phyloP scores from a whole-genome alignment of 2,888 invertebrate species.

The Oasisia sp. region DNA sequence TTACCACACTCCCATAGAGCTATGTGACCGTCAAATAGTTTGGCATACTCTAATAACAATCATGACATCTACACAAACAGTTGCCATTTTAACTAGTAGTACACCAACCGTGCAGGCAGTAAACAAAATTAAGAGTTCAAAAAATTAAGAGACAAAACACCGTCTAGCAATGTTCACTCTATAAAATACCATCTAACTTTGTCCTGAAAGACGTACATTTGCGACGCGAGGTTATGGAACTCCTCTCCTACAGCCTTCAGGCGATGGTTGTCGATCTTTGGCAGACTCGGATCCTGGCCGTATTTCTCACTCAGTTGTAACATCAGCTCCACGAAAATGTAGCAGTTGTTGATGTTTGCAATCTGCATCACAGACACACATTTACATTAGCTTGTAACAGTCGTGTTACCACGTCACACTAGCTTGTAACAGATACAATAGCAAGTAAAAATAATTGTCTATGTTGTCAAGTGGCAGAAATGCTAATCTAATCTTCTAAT shows the following conservation, averaged over 20 bases:
- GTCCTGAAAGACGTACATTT: conserved; percentile 28
- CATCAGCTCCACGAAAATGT: conserved; percentile 88
- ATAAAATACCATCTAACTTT: neutral
- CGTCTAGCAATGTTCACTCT: neutral
- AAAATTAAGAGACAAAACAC: neutral
- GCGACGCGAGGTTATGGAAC: conserved; percentile 48
- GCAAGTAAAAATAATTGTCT: too few species aligned
- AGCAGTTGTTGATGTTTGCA: conserved; percentile 93
- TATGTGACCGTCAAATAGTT: neutral
- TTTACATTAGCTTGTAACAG: neutral
- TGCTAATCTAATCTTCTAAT: too few species aligned
- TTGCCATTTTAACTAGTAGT: neutral
- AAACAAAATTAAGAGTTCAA: neutral
- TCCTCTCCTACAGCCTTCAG: conserved; percentile 57
- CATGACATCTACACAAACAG: neutral
- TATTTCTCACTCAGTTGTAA: conserved; percentile 53
- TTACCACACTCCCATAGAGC: neutral
- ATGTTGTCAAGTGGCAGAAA: too few species aligned
- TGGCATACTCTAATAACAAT: neutral
- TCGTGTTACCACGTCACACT: neutral
- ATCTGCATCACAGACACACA: conserved; percentile 56
- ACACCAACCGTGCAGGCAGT: neutral
- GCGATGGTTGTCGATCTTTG: conserved; percentile 47
- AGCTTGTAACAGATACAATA: too few species aligned
- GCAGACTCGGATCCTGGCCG: conserved; percentile 48